Evolutionary conservation across 2,797 vertebrate species (phyloP), one percentile per base, ranked within the genome.

Genomic region (Hylomyscus alleni): DNA sequence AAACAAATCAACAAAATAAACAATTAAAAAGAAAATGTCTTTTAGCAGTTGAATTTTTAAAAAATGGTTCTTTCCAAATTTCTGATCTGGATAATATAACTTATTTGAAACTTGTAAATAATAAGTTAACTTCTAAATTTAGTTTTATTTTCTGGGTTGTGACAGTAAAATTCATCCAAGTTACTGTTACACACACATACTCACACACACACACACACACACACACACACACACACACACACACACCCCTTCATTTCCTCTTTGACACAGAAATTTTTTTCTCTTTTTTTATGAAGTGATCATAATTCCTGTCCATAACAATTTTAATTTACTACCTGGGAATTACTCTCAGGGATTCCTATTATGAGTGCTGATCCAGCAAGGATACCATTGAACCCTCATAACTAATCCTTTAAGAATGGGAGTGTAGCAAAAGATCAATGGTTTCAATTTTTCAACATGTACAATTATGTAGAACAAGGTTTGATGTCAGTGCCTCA

Each of bases 41-140:
- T 89, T 83, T 75, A 77, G 67, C 37, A 88, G 31, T 89, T 15
- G 60, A 88, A 92, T 91, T 92, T 96, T 90, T 85, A 40, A 78
- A 75, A 82, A 52, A 82, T 75, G 56, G 12, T 72, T 82, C 31
- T 83, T 87, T 67, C 29, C 6, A 56, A 83, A 73, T 75, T 95
- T 90, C 58, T 85, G 65, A 73, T 40, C 34, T 65, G 90, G 15
- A 31, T 37, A 78, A 67, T 69, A 52, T 77, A 77, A 29, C 0
- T 26, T n/a, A 77, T 90, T 50, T 96, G 52, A 77, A 94, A 37
- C 29, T 76, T 75, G 2, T 75, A 37, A 91, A 94, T 3, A 62
- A 0, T n/a, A 15, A 72, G 0, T 0, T 3, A 26, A 34, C 81
- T 93, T 40, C 6, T 81, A 40, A 13, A 69, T 82, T 85, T 94